A percentile compares a stretch with the other conserved stretches of the same genome.
Conservation (phyloP, 2,888 invertebrate species). For the Mesorhabditis belari region DNA sequence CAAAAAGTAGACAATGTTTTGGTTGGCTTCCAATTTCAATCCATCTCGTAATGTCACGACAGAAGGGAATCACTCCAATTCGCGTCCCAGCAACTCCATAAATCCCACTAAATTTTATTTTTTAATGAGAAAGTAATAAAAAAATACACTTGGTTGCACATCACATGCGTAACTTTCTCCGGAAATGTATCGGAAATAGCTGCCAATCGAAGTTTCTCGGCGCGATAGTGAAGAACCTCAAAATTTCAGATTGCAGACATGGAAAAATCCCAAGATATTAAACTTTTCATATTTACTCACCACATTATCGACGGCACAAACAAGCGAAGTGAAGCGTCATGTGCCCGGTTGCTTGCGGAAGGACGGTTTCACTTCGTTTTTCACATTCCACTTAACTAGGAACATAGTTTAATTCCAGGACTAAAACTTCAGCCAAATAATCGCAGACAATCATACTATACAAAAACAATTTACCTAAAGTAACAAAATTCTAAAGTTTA, state of each 20-base stretch:
- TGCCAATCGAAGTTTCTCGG: conserved; percentile 12
- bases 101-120: conserved; percentile 11
- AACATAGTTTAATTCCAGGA: too few species aligned
- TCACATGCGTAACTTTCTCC: conserved; percentile 5
- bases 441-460: too few species aligned
- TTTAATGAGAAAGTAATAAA: neutral
- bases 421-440: too few species aligned
- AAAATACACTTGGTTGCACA: neutral
- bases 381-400: too few species aligned
- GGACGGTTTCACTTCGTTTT: conserved; percentile 6
- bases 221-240: conserved; percentile 24
- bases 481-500: too few species aligned
- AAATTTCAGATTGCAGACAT: too few species aligned
- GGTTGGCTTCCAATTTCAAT: conserved; percentile 2
- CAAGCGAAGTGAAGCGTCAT: conserved; percentile 10
- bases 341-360: conserved; percentile 1
- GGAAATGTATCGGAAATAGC: conserved; percentile 17
- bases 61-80: conserved; percentile 21
- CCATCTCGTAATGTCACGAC: conserved; percentile 12
- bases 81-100: conserved; percentile 19
- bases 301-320: conserved; percentile 21
- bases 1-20: conserved; percentile 21
- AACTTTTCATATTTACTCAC: too few species aligned
- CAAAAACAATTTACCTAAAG: too few species aligned
- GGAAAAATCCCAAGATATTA: too few species aligned